Percentiles rank a stretch among this genome's conserved stretches.
Conservation (phyloP, 2,113 vertebrate genomes). For the Phyllopteryx taeniolatus region DNA sequence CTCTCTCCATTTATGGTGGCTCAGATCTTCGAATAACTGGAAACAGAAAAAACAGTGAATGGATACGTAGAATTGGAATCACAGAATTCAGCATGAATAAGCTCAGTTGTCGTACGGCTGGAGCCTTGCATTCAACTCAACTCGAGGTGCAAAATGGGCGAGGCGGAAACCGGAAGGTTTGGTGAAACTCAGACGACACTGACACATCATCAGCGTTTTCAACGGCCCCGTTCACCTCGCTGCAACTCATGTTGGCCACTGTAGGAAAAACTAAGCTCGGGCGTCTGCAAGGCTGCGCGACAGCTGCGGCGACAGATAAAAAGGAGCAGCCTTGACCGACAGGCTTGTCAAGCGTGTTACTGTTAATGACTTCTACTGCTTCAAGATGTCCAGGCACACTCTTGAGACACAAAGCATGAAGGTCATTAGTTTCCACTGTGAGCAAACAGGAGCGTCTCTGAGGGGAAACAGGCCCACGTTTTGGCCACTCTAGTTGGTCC, state of each 20-base stretch:
- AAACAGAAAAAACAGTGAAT: conserved; percentile 10
- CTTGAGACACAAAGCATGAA: conserved; percentile 64
- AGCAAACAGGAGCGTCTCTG: conserved; percentile 71
- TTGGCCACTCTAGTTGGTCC: conserved; percentile 55
- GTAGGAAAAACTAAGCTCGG: conserved; percentile 14
- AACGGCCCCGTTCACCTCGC: conserved; percentile 6
- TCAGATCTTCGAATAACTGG: conserved; percentile 59
- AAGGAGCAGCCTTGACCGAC: conserved; percentile 40
- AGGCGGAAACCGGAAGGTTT: not conserved
- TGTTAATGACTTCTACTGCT: conserved; percentile 66
- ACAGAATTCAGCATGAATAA: not conserved
- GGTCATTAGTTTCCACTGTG: conserved; percentile 71
- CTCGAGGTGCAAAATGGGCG: not conserved
- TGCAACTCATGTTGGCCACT: conserved; percentile 5
- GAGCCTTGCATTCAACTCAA: not conserved
- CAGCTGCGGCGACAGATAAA: conserved; percentile 42
- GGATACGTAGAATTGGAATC: conserved; percentile 18
- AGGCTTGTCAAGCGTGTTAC: conserved; percentile 55
- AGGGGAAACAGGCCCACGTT: conserved; percentile 66
- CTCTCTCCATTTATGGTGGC: conserved; percentile 30
- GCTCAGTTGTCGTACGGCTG: not conserved
- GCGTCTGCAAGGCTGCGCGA: conserved; percentile 38
- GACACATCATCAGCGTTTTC: conserved; percentile 15
- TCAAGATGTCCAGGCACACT: conserved; percentile 63
- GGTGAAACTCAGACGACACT: conserved; percentile 7